A percentile compares a stretch with the other conserved stretches of the same genome.
These are phyloP conservation scores for Yponomeuta malinellus DNA, from an alignment of 2,888 invertebrate genomes.

Conservation along the genomic window DNA sequence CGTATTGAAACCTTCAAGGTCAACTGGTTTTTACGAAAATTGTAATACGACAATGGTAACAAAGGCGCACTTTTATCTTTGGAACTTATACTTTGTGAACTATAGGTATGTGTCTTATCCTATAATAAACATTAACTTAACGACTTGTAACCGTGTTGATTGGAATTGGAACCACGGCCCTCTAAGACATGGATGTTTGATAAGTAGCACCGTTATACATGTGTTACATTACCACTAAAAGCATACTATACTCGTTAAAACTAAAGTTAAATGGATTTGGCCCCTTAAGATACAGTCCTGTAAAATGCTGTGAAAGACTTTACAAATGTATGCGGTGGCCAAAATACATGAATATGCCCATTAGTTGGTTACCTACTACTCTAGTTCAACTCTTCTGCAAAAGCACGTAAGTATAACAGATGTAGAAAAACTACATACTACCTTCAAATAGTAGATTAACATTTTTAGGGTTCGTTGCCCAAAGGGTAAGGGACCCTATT, in stretches of 20 bases:
- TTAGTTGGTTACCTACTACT: background rate
- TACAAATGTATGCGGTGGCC: background rate
- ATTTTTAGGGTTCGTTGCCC: too few species aligned
- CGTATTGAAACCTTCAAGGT: too few species aligned
- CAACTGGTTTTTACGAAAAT: too few species aligned
- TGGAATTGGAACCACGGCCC: background rate
- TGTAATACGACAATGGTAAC: too few species aligned
- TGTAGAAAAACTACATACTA: too few species aligned
- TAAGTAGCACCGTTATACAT: slow-evolving; percentile 7
- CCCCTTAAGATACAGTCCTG: slow-evolving; percentile 9
- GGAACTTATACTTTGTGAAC: too few species aligned
- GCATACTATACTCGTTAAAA: slow-evolving; percentile 10
- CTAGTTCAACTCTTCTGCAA: too few species aligned
- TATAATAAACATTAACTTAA: background rate
- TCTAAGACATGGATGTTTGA: slow-evolving; percentile 4
- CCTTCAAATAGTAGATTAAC: too few species aligned
- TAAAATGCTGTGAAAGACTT: slow-evolving; percentile 3
- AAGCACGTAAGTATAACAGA: too few species aligned
- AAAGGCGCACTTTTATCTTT: too few species aligned
- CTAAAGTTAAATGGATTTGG: slow-evolving; percentile 3
- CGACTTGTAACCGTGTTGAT: background rate
- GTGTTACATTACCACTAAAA: slow-evolving; percentile 8
- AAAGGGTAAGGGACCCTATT: too few species aligned
- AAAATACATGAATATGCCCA: background rate
- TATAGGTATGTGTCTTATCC: background rate